A percentile compares a stretch with the other conserved stretches of the same genome.
These are phyloP conservation scores for Dasysyrphus tricinctus DNA, from an alignment of 2,888 invertebrate genomes.

Conservation along the genomic window DNA sequence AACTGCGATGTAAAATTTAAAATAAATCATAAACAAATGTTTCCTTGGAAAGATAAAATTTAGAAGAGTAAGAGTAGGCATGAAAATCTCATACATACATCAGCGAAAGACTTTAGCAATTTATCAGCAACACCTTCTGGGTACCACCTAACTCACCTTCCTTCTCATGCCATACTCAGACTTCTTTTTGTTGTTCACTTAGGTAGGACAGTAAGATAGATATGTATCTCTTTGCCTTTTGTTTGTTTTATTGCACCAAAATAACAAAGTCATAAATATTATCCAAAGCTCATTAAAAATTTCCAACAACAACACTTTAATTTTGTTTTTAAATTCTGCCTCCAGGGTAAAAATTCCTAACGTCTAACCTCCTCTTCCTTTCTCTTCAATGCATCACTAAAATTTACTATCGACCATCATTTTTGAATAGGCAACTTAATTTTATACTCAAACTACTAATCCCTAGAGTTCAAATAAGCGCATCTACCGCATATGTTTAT, in stretches of 20 bases:
- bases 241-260: background rate
- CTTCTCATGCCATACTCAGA: too few species aligned
- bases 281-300: slow-evolving; percentile 2
- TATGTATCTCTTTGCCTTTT: background rate
- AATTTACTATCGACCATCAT: background rate
- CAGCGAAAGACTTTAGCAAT: too few species aligned
- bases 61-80: too few species aligned
- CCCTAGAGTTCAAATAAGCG: slow-evolving; percentile 28
- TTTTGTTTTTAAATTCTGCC: background rate
- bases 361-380: background rate
- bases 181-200: too few species aligned
- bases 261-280: background rate
- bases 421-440: slow-evolving; percentile 45
- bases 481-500: background rate
- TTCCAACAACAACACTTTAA: background rate
- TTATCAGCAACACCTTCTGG: too few species aligned
- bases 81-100: too few species aligned
- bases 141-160: too few species aligned
- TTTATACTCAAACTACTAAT: slow-evolving; percentile 35
- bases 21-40: too few species aligned
- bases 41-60: too few species aligned
- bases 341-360: background rate
- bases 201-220: too few species aligned
- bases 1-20: too few species aligned
- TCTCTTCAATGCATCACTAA: background rate